Percentiles rank a stretch among this genome's conserved stretches.
phyloP scores from a whole-genome alignment of 2,113 vertebrate species.

The Sebastes fasciatus region DNA sequence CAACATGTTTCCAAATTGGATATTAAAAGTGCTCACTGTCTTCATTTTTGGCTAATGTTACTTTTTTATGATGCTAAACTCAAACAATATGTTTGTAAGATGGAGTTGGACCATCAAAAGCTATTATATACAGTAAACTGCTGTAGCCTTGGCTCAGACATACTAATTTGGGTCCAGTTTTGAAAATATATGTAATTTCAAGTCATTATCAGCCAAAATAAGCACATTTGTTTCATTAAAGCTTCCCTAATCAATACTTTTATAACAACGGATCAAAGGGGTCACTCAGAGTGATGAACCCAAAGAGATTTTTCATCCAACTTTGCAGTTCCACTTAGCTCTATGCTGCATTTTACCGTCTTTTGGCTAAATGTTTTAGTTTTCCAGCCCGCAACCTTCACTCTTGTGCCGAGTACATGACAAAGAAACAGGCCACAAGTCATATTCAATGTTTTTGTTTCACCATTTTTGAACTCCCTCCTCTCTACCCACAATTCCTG shows the following conservation, averaged over 20 bases:
- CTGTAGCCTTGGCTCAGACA: background rate
- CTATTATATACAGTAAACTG: slow-evolving; percentile 16
- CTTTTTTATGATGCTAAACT: slow-evolving; percentile 13
- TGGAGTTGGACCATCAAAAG: background rate
- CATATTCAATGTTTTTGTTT: no score
- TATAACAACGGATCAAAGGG: background rate
- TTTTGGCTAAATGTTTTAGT: background rate
- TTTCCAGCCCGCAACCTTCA: background rate
- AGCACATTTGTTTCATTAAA: background rate
- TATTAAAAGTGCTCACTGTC: slow-evolving; percentile 14
- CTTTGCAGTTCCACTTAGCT: background rate
- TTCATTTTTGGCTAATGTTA: slow-evolving; percentile 15
- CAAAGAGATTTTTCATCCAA: background rate
- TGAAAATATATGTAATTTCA: background rate
- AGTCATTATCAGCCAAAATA: background rate
- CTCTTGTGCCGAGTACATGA: background rate
- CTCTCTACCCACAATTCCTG: no score
- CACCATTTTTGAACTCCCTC: no score
- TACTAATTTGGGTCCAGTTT: background rate
- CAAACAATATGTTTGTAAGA: slow-evolving; percentile 11
- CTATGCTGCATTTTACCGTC: background rate
- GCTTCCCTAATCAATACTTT: background rate
- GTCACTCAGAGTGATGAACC: background rate
- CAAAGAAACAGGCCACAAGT: no score
- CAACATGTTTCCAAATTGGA: slow-evolving; percentile 34